Evolutionary conservation across 2,797 vertebrate genomes (phyloP).

Genomic region (Phrynocephalus vlangalii): DNA sequence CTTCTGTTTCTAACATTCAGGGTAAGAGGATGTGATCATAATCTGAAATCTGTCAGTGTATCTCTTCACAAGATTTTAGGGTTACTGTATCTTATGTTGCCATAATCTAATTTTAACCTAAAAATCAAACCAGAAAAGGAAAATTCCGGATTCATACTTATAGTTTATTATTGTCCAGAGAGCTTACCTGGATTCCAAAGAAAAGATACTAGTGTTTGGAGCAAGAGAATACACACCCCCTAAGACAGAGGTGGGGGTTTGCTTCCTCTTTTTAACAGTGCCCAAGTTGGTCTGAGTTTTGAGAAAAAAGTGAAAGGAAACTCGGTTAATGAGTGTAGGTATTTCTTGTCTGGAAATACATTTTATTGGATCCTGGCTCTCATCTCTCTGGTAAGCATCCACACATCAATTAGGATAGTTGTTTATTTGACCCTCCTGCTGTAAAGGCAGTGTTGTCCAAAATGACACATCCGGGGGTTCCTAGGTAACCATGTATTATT

Average conservation of each 20-base stretch:
- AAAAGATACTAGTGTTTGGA: neutral
- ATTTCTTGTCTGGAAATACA: neutral
- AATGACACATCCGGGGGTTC: neutral
- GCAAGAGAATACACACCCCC: neutral
- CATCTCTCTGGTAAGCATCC: neutral
- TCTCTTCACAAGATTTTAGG: neutral
- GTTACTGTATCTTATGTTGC: neutral
- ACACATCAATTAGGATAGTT: neutral
- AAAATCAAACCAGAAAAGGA: neutral
- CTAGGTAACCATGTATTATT: neutral
- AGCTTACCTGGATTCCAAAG: neutral
- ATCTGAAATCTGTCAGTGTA: neutral
- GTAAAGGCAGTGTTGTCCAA: neutral
- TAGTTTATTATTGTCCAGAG: neutral
- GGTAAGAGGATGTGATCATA: neutral
- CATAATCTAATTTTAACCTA: conserved; percentile 1
- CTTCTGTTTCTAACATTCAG: neutral
- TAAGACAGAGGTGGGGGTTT: neutral
- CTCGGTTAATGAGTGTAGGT: neutral
- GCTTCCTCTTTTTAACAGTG: neutral
- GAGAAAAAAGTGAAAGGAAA: neutral
- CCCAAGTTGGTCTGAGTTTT: neutral
- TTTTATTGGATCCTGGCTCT: neutral
- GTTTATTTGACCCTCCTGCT: neutral
- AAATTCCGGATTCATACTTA: neutral